Base-by-base conservation (phyloP, 2,113 vertebrate species). In the Antennarius striatus region DNA sequence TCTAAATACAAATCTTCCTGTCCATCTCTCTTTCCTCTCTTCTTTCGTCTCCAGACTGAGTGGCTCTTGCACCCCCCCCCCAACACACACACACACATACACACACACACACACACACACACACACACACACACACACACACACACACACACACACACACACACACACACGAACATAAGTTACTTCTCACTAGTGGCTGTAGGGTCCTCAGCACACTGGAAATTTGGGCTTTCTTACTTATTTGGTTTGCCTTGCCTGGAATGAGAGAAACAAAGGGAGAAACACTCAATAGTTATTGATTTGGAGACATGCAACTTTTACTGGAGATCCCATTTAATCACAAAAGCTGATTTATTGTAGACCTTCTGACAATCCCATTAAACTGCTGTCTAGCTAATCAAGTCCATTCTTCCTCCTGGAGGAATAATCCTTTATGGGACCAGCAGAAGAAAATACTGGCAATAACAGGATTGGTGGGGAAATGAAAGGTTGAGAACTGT, bases 301-400 rank as follows among this genome's bases (percentile, higher is more conserved):
- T 89, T 82, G 58, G 75, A 81, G 86, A 88, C 67, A 61, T 86
- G 76, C 79, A 91, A 92, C 90, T 92, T 93, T 93, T 93, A 93
- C 92, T 91, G 89, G 89, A 85, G 88, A 88, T 85, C 85, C 91
- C 91, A 92, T 93, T 93, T 93, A 93, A 93, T 93, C 92, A 91
- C 90, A 92, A 93, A 93, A 92, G 92, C 91, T 92, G 92, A 92
- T 93, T 93, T 93, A 93, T 92, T 87, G 89, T 89, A 85, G 87
- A 85, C 79, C 72, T 77, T 88, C 82, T 90, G 90, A 92, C 91
- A 93, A 93, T 93, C 92, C 91, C 91, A 93, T 93, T 93, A 93
- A 92, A 93, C 87, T 92, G 91, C 92, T 92, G 92, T 93, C 91
- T 91, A 84, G 88, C 92, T 93, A 92, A 93, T 93, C 92, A 93